These are phyloP conservation scores for Saccostrea glomerata DNA, from an alignment of 1,140 invertebrate species.

Conservation along the genomic window DNA sequence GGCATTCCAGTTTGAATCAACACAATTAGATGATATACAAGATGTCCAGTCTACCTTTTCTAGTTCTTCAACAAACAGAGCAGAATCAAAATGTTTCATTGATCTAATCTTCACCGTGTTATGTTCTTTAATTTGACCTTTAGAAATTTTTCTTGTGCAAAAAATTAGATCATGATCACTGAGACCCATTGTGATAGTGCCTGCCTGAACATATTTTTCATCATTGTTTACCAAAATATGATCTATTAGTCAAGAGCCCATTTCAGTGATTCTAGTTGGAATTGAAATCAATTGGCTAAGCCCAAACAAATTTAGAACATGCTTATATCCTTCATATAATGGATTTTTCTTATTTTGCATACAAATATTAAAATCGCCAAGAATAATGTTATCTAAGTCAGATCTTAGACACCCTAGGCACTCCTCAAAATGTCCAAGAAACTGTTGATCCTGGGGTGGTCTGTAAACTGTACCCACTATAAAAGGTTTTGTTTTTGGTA, in stretches of 20 bases:
- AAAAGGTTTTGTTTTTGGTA: constrained; percentile 40
- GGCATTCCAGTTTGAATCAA: background rate
- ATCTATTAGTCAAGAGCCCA: constrained; percentile 2
- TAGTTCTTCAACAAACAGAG: background rate
- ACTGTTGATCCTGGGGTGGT: constrained; percentile 22
- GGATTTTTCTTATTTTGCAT: background rate
- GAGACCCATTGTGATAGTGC: background rate
- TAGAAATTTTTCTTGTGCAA: constrained; percentile 6
- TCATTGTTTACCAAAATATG: constrained; percentile 32
- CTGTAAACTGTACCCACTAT: constrained; percentile 2
- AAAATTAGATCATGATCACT: constrained; percentile 27
- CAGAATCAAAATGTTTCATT: background rate
- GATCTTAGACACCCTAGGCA: background rate
- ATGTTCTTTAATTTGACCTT: background rate
- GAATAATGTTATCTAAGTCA: background rate
- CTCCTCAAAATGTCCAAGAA: too few relatives aligned
- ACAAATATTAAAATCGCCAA: too few relatives aligned
- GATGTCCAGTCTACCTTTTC: background rate
- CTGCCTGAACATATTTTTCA: constrained; percentile 38
- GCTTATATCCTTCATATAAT: background rate
- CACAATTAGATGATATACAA: constrained; percentile 13
- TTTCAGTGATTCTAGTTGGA: constrained; percentile 38
- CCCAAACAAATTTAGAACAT: constrained; percentile 27
- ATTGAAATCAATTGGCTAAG: constrained; percentile 25
- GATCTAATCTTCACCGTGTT: constrained; percentile 41